Percentiles rank a stretch among this genome's conserved stretches.
Conservation (phyloP, 2,797 vertebrate genomes). For the Danio kyathit region DNA sequence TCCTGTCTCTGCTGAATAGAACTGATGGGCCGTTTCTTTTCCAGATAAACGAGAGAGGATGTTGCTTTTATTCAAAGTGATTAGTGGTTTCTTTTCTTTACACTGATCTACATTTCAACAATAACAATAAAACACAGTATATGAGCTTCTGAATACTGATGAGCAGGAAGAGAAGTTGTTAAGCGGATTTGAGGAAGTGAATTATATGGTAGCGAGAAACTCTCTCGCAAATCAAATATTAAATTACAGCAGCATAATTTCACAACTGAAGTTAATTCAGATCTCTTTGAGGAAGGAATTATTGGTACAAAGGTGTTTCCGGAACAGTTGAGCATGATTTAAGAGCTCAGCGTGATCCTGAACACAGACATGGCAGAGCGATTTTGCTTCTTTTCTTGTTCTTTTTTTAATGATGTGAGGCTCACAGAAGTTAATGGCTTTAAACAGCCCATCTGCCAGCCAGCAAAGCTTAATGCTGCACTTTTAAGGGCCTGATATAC, state of each 20-base stretch:
- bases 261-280: neutral
- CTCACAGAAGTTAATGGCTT: neutral
- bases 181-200: neutral
- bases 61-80: conserved; percentile 5
- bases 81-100: neutral
- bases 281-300: neutral
- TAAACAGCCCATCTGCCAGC: neutral
- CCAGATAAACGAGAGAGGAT: conserved; percentile 12
- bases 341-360: neutral
- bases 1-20: conserved; percentile 19
- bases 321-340: neutral
- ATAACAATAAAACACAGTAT: neutral
- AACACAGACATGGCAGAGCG: neutral
- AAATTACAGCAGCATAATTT: neutral
- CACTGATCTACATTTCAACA: neutral
- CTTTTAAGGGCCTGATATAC: neutral
- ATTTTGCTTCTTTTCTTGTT: neutral
- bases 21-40: neutral
- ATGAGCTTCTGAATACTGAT: conserved; percentile 9
- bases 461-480: neutral
- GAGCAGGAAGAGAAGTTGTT: conserved; percentile 23
- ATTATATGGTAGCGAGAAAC: neutral
- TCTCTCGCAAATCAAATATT: neutral
- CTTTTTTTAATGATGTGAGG: neutral
- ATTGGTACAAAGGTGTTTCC: neutral